These are phyloP conservation scores for Cisticola juncidis DNA, from an alignment of 2,113 vertebrate species.

Conservation along the genomic window DNA sequence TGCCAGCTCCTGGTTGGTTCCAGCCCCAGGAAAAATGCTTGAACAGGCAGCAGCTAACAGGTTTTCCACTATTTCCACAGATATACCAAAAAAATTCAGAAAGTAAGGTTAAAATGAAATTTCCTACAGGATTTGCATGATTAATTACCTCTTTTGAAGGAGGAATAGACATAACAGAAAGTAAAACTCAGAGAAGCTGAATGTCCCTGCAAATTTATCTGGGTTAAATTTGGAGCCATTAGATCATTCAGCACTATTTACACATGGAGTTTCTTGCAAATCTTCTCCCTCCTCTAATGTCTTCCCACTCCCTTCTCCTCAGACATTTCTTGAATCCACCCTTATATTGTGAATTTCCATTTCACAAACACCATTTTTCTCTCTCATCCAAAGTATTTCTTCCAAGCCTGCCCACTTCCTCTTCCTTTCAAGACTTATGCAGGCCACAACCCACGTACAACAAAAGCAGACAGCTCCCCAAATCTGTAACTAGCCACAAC, in stretches of 20 bases:
- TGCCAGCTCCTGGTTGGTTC: slow-evolving; percentile 95
- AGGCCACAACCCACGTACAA: not conserved
- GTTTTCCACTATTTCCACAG: slow-evolving; percentile 81
- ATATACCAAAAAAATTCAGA: not conserved
- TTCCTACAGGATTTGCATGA: not conserved
- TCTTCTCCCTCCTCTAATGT: not conserved
- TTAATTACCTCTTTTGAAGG: not conserved
- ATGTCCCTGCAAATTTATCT: not conserved
- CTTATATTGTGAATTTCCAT: not conserved
- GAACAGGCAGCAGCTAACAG: slow-evolving; percentile 94
- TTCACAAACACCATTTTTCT: not conserved
- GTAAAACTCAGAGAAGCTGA: not conserved
- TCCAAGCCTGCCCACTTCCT: not conserved
- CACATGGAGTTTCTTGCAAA: not conserved
- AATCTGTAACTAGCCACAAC: not conserved
- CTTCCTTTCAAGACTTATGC: not conserved
- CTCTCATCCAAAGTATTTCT: not conserved
- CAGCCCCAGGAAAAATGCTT: slow-evolving; percentile 89
- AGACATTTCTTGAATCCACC: not conserved
- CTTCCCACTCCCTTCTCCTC: not conserved
- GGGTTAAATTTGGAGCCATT: not conserved
- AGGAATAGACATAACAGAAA: not conserved
- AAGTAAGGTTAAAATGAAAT: not conserved
- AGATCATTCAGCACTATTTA: not conserved
- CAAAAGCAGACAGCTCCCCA: not conserved